Base-by-base conservation (phyloP, 2,797 vertebrate genomes). In the Melanotaenia boesemani region DNA sequence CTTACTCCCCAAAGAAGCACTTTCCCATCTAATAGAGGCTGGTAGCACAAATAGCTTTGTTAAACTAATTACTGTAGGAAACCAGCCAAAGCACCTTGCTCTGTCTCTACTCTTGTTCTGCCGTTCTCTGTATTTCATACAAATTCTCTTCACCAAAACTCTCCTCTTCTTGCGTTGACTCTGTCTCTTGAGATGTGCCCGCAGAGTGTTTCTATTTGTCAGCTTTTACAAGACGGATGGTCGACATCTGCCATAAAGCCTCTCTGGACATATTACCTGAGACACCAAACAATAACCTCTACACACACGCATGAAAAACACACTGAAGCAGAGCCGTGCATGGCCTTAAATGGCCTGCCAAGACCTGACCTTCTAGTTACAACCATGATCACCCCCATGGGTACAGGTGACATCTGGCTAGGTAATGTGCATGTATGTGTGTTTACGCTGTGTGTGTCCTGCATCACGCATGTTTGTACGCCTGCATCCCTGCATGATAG, bases 311-410 rank as follows among this genome's bases (percentile, higher is more conserved):
- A 46, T 32, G 3, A 20, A 65, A 65, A 62, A 68, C 78, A 84
- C 82, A 80, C 72, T 34, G 72, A 80, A 71, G 79, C 80, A 15
- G 70, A 74, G 74, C 84, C 76, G 76, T 60, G 82, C 52, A 36
- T 83, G 86, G 81, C 86, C 89, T 84, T 73, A 86, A 87, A 79
- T 71, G 89, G 84, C 81, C 86, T 86, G 88, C 88, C 85, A 88
- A 91, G 86, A 89, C 85, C 89, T 94, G 93, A 95, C 95, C 95
- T 94, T 94, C 91, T 90, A 72, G 86, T 94, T 85, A 87, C 44
- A 88, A 90, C 83, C 82, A 86, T 88, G 89, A 94, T 91, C 90
- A 91, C 90, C 87, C 94, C 93, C 93, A 71, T 80, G 93, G 90
- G 93, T 83, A 55, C 44, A 20, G 70, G 80, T 87, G 84, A 92